These are phyloP conservation scores for Platichthys flesus DNA, from an alignment of 2,113 vertebrate species.

Conservation along the genomic window DNA sequence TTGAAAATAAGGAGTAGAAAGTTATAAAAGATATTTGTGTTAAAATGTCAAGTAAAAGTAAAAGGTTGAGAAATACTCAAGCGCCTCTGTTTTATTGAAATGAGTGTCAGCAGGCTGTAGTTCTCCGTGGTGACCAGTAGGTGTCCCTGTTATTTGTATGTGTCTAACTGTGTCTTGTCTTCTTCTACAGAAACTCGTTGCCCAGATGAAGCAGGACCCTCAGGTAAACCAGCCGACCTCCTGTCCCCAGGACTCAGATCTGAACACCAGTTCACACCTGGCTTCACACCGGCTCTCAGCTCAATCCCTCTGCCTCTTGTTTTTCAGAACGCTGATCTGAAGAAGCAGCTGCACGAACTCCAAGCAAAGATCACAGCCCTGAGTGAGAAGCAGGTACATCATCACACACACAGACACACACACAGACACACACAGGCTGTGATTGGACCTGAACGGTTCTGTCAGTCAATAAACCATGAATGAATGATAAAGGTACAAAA, in stretches of 20 bases:
- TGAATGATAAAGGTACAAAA: too few species aligned
- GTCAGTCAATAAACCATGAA: too few species aligned
- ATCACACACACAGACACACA: background rate
- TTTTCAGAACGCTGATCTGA: constrained; percentile 96
- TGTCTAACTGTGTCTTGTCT: constrained; percentile 56
- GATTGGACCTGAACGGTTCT: too few species aligned
- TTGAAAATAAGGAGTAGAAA: too few species aligned
- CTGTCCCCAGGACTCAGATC: too few species aligned
- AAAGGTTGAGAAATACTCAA: too few species aligned
- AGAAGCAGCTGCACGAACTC: constrained; percentile 99
- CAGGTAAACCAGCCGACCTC: constrained; percentile 83
- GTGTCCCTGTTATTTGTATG: constrained; percentile 40
- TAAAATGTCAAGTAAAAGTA: too few species aligned
- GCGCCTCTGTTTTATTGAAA: too few species aligned
- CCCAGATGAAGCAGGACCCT: constrained; percentile 99
- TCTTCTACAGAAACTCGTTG: constrained; percentile 93
- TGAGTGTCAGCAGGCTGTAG: constrained; percentile 18
- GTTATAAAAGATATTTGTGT: too few species aligned
- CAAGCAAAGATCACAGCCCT: constrained; percentile 99
- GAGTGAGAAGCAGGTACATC: constrained; percentile 96
- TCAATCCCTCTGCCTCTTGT: constrained; percentile 7
- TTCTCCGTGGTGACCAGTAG: constrained; percentile 47
- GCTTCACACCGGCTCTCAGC: background rate
- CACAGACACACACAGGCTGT: background rate
- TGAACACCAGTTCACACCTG: background rate